Evolutionary conservation across 2,797 vertebrate species (phyloP).

Genomic region (Labroides dimidiatus): DNA sequence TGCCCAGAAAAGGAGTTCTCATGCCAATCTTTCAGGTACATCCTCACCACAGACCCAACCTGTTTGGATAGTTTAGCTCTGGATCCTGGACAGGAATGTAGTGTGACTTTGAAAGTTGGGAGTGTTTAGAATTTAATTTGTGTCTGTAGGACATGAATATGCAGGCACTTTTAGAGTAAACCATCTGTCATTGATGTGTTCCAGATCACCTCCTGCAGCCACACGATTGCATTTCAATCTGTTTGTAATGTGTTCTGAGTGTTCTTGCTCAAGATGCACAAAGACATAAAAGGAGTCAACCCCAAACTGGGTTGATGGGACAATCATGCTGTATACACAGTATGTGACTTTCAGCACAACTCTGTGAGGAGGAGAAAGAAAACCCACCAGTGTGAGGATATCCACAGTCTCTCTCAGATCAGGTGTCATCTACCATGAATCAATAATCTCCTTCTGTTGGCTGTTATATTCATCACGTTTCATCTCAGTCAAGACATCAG

Average conservation of each 20-base stretch:
- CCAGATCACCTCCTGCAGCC: conserved; percentile 2
- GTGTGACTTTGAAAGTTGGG: not conserved
- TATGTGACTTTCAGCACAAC: conserved; percentile 7
- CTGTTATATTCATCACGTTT: conserved; percentile 12
- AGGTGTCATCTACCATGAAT: not conserved
- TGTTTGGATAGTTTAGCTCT: not conserved
- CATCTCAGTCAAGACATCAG: not conserved
- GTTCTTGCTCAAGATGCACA: conserved; percentile 19
- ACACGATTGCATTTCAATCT: conserved; percentile 9
- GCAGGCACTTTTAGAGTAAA: not conserved
- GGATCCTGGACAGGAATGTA: not conserved
- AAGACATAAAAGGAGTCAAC: conserved; percentile 1
- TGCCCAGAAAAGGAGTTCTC: too few species aligned
- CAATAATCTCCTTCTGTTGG: conserved; percentile 1
- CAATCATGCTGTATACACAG: not conserved
- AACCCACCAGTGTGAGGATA: not conserved
- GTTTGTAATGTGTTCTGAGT: conserved; percentile 11
- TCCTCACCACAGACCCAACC: not conserved
- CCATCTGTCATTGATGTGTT: conserved; percentile 13
- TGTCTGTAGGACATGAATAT: conserved; percentile 2
- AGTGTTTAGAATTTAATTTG: not conserved
- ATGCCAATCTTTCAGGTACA: too few species aligned
- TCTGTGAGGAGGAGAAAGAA: not conserved
- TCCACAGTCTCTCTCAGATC: conserved; percentile 3
- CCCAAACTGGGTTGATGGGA: not conserved